A percentile compares a stretch with the other conserved stretches of the same genome.
phyloP scores from a whole-genome alignment of 2,113 vertebrate genomes.

The Lanius collurio region DNA sequence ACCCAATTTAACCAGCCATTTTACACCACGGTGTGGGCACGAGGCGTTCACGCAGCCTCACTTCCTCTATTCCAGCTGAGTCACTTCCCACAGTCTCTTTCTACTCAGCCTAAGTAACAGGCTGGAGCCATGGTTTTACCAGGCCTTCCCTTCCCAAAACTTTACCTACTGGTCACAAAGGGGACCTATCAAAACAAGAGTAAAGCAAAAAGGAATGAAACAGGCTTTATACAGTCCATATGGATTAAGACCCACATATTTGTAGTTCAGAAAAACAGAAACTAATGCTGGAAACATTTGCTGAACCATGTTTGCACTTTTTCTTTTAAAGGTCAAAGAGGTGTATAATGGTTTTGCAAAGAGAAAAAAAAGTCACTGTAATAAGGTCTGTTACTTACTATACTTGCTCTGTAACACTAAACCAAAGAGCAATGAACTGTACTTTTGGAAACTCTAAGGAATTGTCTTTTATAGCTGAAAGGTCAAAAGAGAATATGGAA shows the following conservation, averaged over 20 bases:
- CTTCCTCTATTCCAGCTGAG: too few relatives aligned
- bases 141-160: too few relatives aligned
- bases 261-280: constrained; percentile 20
- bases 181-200: not conserved
- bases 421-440: constrained; percentile 56
- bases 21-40: too few relatives aligned
- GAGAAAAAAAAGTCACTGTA: constrained; percentile 4
- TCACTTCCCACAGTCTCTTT: too few relatives aligned
- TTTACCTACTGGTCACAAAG: not conserved
- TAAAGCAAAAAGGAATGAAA: constrained; percentile 2
- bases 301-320: not conserved
- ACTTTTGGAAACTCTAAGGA: constrained; percentile 61
- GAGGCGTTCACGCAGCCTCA: too few relatives aligned
- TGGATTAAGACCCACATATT: constrained; percentile 22
- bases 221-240: not conserved
- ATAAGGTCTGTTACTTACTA: constrained; percentile 26
- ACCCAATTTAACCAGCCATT: too few relatives aligned
- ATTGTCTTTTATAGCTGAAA: constrained; percentile 66
- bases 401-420: constrained; percentile 35
- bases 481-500: constrained; percentile 54
- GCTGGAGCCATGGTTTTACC: too few relatives aligned
- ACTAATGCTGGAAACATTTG: constrained; percentile 50
- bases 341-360: not conserved
- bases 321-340: constrained; percentile 42
- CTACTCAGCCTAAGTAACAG: too few relatives aligned